Evolutionary conservation across 2,113 vertebrate genomes (phyloP), one percentile per base, ranked within the genome.

Genomic region (Herpailurus yagouaroundi): DNA sequence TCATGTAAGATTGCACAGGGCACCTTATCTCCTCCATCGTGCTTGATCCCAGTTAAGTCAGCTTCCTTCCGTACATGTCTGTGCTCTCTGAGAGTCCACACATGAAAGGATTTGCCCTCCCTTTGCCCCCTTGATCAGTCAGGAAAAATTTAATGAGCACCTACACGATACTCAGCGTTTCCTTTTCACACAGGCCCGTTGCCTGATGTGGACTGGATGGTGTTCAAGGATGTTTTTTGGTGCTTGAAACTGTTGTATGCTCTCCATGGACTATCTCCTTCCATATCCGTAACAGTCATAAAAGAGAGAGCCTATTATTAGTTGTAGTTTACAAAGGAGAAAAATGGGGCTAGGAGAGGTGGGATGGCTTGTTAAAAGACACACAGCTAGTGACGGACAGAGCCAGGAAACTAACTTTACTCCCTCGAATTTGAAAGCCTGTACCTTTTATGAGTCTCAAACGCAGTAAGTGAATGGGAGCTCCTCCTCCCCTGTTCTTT

Each of bases 61-160:
- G 5, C 29, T 73, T 76, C 48, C 45, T 88, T 21, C 19, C 33
- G 10, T 57, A 31, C 15, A 7, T 5, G 25, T 69, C 66, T 77
- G n/a, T 77, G 27, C 63, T 50, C 52, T 68, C 52, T 45, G 7
- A 74, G 68, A 83, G 31, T 21, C 21, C n/a, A 19, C 48, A 18
- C 0, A 0, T 31, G 50, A 57, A 25, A 57, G 38, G 36, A 50
- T 76, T 73, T n/a, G 25, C n/a, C 60, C 14, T 89, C 11, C 33
- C 29, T 63, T 25, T 85, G 50, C 23, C 5, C 25, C 64, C 31
- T 25, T 52, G n/a, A 73, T 73, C 38, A 57, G 19, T 85, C 29
- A 95, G 52, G 45, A 91, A 60, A 36, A 36, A 89, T 79, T 95
- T 87, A 91, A 88, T 80, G 69, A 96, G 92, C 52, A 82, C 31